phyloP scores from a whole-genome alignment of 1,140 invertebrate species.

The Tetramorium parvispinum region DNA sequence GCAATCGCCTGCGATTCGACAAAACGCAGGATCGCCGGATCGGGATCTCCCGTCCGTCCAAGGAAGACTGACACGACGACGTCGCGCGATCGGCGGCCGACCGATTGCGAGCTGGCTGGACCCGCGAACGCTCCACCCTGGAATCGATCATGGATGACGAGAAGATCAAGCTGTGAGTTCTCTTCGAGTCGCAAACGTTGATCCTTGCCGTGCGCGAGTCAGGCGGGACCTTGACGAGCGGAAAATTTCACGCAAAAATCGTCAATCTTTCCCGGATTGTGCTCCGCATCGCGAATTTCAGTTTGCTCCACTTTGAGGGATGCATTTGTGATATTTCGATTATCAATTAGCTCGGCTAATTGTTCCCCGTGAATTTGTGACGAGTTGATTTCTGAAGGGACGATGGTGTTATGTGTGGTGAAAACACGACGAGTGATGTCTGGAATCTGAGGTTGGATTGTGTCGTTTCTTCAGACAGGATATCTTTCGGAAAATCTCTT shows the following conservation, averaged over 20 bases:
- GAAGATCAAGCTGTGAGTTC: conserved; percentile 83
- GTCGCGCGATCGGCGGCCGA: conserved; percentile 39
- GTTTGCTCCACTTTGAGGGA: neutral
- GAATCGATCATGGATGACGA: conserved; percentile 79
- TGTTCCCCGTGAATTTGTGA: neutral
- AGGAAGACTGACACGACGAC: neutral
- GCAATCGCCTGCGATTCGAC: conserved; percentile 37
- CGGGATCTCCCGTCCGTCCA: neutral
- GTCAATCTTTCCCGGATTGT: neutral
- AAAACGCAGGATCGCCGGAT: conserved; percentile 5
- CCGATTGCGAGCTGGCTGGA: conserved; percentile 16
- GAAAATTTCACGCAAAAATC: neutral
- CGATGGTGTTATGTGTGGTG: neutral
- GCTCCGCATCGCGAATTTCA: neutral
- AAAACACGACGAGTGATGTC: neutral
- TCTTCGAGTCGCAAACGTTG: neutral
- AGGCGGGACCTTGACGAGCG: neutral
- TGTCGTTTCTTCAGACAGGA: neutral
- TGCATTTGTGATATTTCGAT: neutral
- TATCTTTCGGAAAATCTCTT: neutral
- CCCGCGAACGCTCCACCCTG: neutral
- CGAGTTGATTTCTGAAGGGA: neutral
- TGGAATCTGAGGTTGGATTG: neutral
- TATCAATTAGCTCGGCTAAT: neutral
- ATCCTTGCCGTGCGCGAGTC: neutral